A percentile compares a stretch with the other conserved stretches of the same genome.
phyloP scores from a whole-genome alignment of 2,888 invertebrate genomes.

The Phyllotreta cruciferae region DNA sequence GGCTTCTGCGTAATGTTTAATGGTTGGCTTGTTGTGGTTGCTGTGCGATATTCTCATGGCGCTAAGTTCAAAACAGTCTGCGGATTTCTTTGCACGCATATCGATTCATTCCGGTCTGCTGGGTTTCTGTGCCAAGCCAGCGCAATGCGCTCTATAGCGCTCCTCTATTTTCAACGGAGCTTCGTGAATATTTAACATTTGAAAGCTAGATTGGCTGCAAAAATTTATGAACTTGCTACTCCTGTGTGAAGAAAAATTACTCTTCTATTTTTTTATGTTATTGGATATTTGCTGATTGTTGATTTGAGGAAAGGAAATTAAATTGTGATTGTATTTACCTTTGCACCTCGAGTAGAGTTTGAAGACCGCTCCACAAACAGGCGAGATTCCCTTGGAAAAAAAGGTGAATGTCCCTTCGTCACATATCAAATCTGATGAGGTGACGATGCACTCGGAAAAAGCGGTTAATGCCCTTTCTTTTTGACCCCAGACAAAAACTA shows the following conservation, averaged over 20 bases:
- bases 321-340: no score
- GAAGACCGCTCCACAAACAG: constrained; percentile 2
- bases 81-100: neutral
- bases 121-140: constrained; percentile 20
- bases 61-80: constrained; percentile 29
- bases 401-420: constrained; percentile 17
- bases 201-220: no score
- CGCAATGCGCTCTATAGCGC: constrained; percentile 16
- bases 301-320: no score
- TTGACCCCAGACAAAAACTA: constrained; percentile 17
- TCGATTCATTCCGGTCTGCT: constrained; percentile 17
- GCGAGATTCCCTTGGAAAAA: constrained; percentile 18
- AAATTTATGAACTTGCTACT: no score
- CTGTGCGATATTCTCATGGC: constrained; percentile 16
- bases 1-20: neutral
- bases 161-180: neutral
- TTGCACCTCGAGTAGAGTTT: no score
- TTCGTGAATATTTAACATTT: neutral
- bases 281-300: no score
- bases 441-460: constrained; percentile 11
- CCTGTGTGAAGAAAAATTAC: no score
- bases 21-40: neutral
- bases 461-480: constrained; percentile 23
- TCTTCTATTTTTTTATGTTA: no score
- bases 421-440: constrained; percentile 17